These are phyloP conservation scores for Sebastes melanostomus DNA, from an alignment of 2,797 vertebrate species.

Conservation along the genomic window DNA sequence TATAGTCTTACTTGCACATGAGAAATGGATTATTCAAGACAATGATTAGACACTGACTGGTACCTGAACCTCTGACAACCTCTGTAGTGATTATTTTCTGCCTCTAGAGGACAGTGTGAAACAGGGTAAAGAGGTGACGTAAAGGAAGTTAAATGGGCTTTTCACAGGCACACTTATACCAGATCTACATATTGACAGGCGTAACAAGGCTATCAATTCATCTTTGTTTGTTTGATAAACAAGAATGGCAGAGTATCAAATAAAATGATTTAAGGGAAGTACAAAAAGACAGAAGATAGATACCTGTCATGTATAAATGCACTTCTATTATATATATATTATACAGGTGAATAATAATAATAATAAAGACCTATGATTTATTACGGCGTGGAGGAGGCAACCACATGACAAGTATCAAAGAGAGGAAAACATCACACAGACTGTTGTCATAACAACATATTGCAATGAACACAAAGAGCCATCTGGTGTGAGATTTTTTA, in stretches of 20 bases:
- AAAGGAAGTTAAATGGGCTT: neutral
- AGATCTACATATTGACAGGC: neutral
- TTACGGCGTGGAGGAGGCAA: constrained; percentile 41
- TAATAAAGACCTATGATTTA: constrained; percentile 30
- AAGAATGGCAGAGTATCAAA: neutral
- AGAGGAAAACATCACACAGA: constrained; percentile 77
- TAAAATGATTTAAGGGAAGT: neutral
- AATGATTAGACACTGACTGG: neutral
- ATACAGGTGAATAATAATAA: constrained; percentile 32
- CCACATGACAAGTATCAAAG: constrained; percentile 75
- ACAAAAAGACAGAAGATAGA: neutral
- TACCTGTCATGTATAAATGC: neutral
- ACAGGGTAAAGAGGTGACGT: constrained; percentile 25
- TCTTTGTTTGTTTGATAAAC: neutral
- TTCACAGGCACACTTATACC: neutral
- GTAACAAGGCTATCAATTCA: neutral
- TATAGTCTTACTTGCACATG: neutral
- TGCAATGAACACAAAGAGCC: constrained; percentile 78
- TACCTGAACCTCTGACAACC: neutral
- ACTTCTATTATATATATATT: neutral
- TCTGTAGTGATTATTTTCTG: constrained; percentile 33
- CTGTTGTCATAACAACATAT: constrained; percentile 86
- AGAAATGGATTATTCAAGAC: neutral
- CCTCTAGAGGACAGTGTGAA: constrained; percentile 70
- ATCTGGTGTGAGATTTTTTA: constrained; percentile 77